Base-by-base conservation (phyloP, 2,113 vertebrate genomes). In the Cathartes aura region DNA sequence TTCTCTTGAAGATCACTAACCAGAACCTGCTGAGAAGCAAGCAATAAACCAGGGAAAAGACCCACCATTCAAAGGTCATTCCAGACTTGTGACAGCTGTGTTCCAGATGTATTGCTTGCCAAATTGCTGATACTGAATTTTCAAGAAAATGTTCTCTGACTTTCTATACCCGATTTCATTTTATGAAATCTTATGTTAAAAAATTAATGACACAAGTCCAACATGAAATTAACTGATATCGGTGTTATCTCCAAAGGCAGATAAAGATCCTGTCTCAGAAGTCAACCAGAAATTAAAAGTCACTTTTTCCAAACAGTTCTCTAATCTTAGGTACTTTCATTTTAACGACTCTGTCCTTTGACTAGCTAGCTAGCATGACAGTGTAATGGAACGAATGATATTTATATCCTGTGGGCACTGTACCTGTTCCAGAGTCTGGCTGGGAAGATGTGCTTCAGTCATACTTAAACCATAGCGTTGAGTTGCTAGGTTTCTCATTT, bases 341-440 rank as follows among this genome's bases (percentile, higher is more conserved):
- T 87, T 67, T 36, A 91, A 24, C 2, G 1, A 14, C 10, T 80
- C 48, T 43, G 67, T 23, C 36, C 15, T 62, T 26, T 43, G 17
- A 56, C 32, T 13, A 87, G 36, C 15, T 60, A 63, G 27, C 48
- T 36, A 40, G 11, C 19, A 11, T 4, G 12, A 64, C 11, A 82
- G 45, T 11, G 27, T 50, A 63, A 89, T 2, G 4, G 34, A 72
- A 73, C 29, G 50, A 38, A 30, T 2, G 0, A 50, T 18, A 11
- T 19, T 56, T 8, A 20, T 17, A 45, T n/a, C 30, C 52, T 43
- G 23, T 42, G 74, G 42, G 59, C 45, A 93, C 73, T n/a, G 48
- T 94, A 99, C 99, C 99, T 99, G 99, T 93, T 99, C 99, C 96
- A 99, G 98, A 21, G 99, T 99, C 98, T 99, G 99, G 97, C 99